Evolutionary conservation across 2,888 invertebrate genomes (phyloP).

Genomic region (Xestia xanthographa): DNA sequence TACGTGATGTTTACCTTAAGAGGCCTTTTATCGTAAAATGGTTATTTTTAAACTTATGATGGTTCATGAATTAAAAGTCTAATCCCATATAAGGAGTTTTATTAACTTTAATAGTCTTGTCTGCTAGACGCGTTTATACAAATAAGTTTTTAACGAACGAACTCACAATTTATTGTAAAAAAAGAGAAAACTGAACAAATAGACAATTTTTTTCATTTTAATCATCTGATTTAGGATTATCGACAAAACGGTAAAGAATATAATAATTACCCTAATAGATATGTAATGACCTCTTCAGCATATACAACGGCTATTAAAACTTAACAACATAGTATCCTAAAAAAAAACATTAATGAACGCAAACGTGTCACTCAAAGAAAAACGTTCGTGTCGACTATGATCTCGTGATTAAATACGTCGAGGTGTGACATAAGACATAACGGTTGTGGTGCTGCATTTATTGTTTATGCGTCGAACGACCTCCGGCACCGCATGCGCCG

Average conservation of each 20-base stretch:
- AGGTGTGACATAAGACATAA: slow-evolving; percentile 66
- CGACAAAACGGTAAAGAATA: slow-evolving; percentile 8
- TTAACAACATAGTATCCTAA: not conserved
- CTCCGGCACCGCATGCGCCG: slow-evolving; percentile 62
- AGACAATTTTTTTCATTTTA: not conserved
- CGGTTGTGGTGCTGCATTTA: slow-evolving; percentile 67
- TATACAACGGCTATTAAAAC: not conserved
- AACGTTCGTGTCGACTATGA: slow-evolving; percentile 38
- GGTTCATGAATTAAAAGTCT: not conserved
- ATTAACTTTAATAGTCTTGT: not conserved
- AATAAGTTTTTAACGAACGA: slow-evolving; percentile 20
- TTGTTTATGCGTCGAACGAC: slow-evolving; percentile 66
- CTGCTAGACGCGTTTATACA: slow-evolving; percentile 6
- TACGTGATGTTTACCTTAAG: slow-evolving; percentile 33
- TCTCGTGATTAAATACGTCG: slow-evolving; percentile 58
- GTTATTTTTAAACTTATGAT: slow-evolving; percentile 3
- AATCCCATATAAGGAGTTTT: not conserved
- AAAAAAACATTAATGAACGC: slow-evolving; percentile 29
- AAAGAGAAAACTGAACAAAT: not conserved
- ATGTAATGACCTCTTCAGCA: not conserved
- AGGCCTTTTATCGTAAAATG: slow-evolving; percentile 25
- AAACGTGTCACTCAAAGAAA: slow-evolving; percentile 49
- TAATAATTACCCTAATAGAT: not conserved
- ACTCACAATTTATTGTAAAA: not conserved
- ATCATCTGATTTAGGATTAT: not conserved